A percentile compares a stretch with the other conserved stretches of the same genome.
Conservation (phyloP, 2,888 invertebrate genomes). For the Augiades crinisus region DNA sequence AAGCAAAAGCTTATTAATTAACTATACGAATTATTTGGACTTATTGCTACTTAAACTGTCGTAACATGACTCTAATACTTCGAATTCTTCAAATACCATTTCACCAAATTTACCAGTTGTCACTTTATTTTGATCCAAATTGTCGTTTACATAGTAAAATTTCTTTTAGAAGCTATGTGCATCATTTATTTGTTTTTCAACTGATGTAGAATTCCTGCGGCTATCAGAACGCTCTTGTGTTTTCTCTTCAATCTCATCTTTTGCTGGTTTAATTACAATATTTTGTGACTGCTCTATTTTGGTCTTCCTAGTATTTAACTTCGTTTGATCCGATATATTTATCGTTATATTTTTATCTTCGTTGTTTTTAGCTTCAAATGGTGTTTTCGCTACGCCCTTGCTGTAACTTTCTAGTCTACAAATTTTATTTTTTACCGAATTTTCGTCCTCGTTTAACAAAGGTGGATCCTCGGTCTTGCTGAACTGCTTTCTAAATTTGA, state of each 20-base stretch:
- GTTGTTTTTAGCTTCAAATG: conserved; percentile 62
- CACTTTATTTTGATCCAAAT: conserved; percentile 77
- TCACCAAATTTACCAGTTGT: conserved; percentile 86
- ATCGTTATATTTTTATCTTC: conserved; percentile 47
- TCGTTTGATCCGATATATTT: conserved; percentile 39
- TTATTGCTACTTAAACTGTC: conserved; percentile 82
- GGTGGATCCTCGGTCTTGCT: conserved; percentile 68
- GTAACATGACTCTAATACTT: conserved; percentile 84
- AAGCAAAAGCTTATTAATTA: conserved; percentile 54
- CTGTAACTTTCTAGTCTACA: conserved; percentile 75
- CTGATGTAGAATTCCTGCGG: conserved; percentile 37
- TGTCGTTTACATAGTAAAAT: conserved; percentile 83
- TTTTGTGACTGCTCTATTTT: conserved; percentile 40
- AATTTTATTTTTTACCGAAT: conserved; percentile 77
- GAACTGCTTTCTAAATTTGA: conserved; percentile 62
- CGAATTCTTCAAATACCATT: conserved; percentile 93
- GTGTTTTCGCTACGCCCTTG: conserved; percentile 69
- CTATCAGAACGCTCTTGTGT: conserved; percentile 40
- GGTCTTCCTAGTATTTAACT: conserved; percentile 33
- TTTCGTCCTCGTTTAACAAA: conserved; percentile 66
- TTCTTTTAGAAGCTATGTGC: conserved; percentile 77
- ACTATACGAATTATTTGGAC: conserved; percentile 59
- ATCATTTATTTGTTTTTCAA: conserved; percentile 50
- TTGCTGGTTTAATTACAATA: conserved; percentile 32
- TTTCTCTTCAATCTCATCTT: conserved; percentile 38